These are phyloP conservation scores for Operophtera brumata DNA, from an alignment of 2,888 invertebrate genomes.

Conservation along the genomic window DNA sequence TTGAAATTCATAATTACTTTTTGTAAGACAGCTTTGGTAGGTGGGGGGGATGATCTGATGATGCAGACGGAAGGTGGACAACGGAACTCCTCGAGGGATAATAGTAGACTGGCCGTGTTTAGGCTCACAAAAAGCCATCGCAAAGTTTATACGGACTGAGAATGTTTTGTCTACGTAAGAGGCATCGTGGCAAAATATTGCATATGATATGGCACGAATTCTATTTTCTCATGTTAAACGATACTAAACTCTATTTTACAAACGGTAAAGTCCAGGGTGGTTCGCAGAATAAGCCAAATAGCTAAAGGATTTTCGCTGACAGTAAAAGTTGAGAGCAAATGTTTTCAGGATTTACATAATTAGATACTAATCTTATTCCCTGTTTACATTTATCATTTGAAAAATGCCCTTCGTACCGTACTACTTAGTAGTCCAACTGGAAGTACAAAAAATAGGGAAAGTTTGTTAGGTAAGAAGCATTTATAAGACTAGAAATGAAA, in stretches of 20 bases:
- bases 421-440: no score
- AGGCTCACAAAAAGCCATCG: neutral
- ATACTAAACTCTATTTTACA: neutral
- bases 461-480: no score
- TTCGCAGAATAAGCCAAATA: neutral
- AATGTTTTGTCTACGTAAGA: neutral
- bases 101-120: no score
- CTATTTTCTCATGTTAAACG: neutral
- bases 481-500: no score
- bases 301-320: neutral
- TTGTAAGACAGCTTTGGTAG: neutral
- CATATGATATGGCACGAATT: neutral
- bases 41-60: no score
- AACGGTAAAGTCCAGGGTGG: neutral
- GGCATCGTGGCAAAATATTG: neutral
- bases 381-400: neutral
- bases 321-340: conserved; percentile 3
- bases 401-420: no score
- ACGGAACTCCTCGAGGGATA: no score
- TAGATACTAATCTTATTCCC: neutral
- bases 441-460: no score
- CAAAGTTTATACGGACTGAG: neutral
- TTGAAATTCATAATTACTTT: conserved; percentile 1
- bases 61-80: no score
- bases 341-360: conserved; percentile 3